A percentile compares a stretch with the other conserved stretches of the same genome.
Conservation (phyloP, 2,888 invertebrate genomes). For the Xanthia icteritia region DNA sequence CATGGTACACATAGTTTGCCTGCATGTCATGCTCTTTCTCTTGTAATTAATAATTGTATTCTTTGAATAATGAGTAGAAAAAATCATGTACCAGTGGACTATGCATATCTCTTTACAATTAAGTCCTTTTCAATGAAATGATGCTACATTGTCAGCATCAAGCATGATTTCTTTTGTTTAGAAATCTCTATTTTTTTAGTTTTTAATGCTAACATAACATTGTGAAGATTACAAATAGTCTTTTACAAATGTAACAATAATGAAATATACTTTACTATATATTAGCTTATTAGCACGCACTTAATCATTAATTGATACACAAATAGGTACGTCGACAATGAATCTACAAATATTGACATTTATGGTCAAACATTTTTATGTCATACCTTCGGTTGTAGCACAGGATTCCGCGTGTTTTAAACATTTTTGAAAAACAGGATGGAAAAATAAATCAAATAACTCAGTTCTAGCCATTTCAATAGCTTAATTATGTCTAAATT, state of each 20-base stretch:
- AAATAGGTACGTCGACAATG: constrained; percentile 50
- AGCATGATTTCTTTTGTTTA: constrained; percentile 10
- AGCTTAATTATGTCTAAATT: constrained; percentile 74
- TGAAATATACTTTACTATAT: background rate
- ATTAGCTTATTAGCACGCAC: background rate
- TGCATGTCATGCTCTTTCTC: background rate
- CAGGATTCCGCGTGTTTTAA: constrained; percentile 87
- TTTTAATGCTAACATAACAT: background rate
- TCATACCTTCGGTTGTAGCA: constrained; percentile 82
- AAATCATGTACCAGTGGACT: background rate
- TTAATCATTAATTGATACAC: constrained; percentile 16
- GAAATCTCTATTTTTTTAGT: background rate
- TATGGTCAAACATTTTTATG: constrained; percentile 29
- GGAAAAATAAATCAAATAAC: constrained; percentile 89
- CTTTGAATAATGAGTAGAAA: background rate
- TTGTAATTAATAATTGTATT: background rate
- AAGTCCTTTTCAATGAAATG: background rate
- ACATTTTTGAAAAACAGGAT: constrained; percentile 90
- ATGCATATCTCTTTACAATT: background rate
- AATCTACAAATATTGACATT: constrained; percentile 52
- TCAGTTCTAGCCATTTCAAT: constrained; percentile 88
- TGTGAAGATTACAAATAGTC: background rate
- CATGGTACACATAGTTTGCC: too few relatives aligned
- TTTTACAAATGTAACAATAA: constrained; percentile 11
- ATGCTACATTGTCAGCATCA: background rate